Conservation (phyloP, 53 echinoderm and acorn worm species). For the Echinometra lucunter region DNA sequence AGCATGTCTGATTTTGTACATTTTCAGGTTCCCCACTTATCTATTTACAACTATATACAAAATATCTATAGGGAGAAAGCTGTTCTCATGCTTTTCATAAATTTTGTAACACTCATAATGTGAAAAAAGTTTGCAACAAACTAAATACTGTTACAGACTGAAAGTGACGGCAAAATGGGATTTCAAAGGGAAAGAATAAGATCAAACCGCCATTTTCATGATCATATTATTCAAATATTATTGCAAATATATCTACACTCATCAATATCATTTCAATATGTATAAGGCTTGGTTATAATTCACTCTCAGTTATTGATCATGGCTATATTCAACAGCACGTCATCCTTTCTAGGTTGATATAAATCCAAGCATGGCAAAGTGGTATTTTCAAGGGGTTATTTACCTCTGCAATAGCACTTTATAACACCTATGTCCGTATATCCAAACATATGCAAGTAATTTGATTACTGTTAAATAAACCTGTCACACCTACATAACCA, state of each 20-base stretch:
- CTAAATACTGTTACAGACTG: neutral
- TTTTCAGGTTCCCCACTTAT: neutral
- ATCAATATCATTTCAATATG: neutral
- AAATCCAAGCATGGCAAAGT: neutral
- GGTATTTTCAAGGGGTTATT: neutral
- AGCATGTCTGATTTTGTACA: neutral
- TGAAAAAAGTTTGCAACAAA: neutral
- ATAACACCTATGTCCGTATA: neutral
- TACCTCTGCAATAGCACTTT: neutral
- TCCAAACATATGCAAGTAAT: neutral
- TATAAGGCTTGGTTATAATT: neutral
- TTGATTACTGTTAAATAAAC: constrained; percentile 38
- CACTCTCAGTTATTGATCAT: neutral
- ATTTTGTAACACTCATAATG: neutral
- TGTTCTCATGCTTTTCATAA: neutral
- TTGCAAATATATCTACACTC: neutral
- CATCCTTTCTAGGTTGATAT: neutral
- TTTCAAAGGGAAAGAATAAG: neutral
- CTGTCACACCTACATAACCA: constrained; percentile 17
- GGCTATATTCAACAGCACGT: neutral
- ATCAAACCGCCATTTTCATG: neutral
- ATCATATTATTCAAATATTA: neutral
- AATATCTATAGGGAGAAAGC: neutral
- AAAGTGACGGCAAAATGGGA: neutral
- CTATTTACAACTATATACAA: neutral